phyloP scores from a whole-genome alignment of 2,797 vertebrate species.

The Naso thynnoides region DNA sequence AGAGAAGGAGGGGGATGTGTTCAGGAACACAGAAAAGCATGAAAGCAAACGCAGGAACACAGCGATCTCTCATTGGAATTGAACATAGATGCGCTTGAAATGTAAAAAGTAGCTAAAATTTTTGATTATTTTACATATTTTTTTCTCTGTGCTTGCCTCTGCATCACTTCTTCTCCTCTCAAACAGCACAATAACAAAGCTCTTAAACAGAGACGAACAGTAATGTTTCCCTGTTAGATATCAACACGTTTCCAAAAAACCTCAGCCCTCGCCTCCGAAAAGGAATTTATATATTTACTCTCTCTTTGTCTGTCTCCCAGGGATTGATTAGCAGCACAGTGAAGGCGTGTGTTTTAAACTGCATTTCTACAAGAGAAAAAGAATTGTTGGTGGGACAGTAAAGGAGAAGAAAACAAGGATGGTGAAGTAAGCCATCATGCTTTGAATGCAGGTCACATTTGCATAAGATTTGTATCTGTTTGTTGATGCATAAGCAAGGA shows the following conservation, averaged over 20 bases:
- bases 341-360: neutral
- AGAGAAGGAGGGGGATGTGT: neutral
- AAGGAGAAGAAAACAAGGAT: neutral
- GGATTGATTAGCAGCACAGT: slow-evolving; percentile 23
- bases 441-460: slow-evolving; percentile 60
- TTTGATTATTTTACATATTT: slow-evolving; percentile 23
- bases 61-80: slow-evolving; percentile 29
- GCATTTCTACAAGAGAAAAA: neutral
- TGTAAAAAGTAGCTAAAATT: slow-evolving; percentile 15
- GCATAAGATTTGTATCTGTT: slow-evolving; percentile 68
- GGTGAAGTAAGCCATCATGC: neutral
- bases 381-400: neutral
- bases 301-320: slow-evolving; percentile 21
- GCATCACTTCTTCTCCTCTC: neutral
- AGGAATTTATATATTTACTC: neutral
- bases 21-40: slow-evolving; percentile 37
- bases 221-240: neutral
- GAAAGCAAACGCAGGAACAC: slow-evolving; percentile 47
- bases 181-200: slow-evolving; percentile 2
- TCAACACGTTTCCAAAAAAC: neutral
- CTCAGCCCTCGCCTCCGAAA: neutral
- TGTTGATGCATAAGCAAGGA: slow-evolving; percentile 28
- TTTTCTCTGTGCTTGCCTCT: neutral
- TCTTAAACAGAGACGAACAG: neutral
- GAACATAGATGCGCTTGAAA: slow-evolving; percentile 22